These are phyloP conservation scores for Lasiurus cinereus DNA, from an alignment of 2,113 vertebrate genomes.

Conservation along the genomic window DNA sequence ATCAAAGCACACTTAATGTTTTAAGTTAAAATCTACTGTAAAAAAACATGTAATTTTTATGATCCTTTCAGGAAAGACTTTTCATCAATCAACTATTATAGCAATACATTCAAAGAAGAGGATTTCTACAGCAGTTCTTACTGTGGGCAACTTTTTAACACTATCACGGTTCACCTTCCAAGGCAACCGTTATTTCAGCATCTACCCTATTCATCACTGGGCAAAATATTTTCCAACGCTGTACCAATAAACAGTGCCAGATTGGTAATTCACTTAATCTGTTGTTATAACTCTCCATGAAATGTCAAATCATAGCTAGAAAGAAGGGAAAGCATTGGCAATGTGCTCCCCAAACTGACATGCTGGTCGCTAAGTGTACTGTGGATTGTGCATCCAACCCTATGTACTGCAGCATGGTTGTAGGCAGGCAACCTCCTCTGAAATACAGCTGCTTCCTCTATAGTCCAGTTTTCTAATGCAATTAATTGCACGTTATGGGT, in stretches of 20 bases:
- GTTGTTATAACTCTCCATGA: neutral
- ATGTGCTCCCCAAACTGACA: neutral
- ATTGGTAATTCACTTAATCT: neutral
- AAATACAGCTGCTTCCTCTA: neutral
- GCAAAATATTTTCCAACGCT: neutral
- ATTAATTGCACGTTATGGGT: neutral
- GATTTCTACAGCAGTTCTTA: slow-evolving; percentile 26
- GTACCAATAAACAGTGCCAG: neutral
- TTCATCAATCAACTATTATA: neutral
- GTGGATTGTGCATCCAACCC: neutral
- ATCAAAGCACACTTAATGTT: neutral
- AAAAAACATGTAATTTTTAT: slow-evolving; percentile 40
- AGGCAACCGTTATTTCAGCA: neutral
- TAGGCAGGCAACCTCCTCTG: neutral
- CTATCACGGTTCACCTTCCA: neutral
- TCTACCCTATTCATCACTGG: neutral
- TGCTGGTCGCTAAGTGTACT: neutral
- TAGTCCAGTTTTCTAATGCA: neutral
- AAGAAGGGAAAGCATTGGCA: neutral
- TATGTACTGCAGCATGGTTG: neutral
- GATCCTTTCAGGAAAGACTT: slow-evolving; percentile 14
- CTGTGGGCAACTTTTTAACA: neutral
- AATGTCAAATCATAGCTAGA: neutral
- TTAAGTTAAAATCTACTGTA: slow-evolving; percentile 35
- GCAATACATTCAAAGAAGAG: slow-evolving; percentile 10